Base-by-base conservation (phyloP, 2,888 invertebrate genomes). In the Hedychridium roseum region DNA sequence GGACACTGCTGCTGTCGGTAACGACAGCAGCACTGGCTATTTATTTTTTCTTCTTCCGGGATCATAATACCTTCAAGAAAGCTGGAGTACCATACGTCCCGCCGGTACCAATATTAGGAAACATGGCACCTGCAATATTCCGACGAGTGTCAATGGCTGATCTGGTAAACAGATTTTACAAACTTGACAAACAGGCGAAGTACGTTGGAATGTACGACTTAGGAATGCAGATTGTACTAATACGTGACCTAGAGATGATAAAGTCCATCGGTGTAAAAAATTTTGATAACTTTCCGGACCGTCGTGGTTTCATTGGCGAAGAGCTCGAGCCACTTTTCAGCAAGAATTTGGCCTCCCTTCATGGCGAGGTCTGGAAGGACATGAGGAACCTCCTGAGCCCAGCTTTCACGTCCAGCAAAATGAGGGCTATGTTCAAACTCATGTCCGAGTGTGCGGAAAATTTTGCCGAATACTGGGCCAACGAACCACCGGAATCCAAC, bases 391-490 rank as follows among this genome's bases (percentile, higher is more conserved):
- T 82, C 0, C 61, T 84, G 15, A 83, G 81, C 37, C 84, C 84
- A 1, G 81, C 82, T 0, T 84, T 84, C 68, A 84, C 84, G 0
- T 77, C 81, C 6, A 82, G 82, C 39, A 84, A 84, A 68, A 83
- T 84, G 82, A 80, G 80, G 38, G 65, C 70, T 2, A 82, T 84
- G 81, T 73, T 82, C 62, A 79, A 79, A 0, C 75, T 82, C 23
- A 81, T 84, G 44, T 52, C 57, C 0, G 73, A 69, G 15, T 71
- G 71, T 36, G 70, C 70, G 11, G 51, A 43, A 32, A 66, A 66
- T 17, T 69, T 71, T 39, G 51, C 55, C 7, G 38, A 61, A 3
- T 56, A 63, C 45, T 55, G 70, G 2, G 41, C 23, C n/a, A 23
- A 43, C 3, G 2, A 17, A 6, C 26, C 51, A n/a, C 36, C n/a